Conservation (phyloP, 2,797 vertebrate genomes). For the Pogoniulus pusillus region DNA sequence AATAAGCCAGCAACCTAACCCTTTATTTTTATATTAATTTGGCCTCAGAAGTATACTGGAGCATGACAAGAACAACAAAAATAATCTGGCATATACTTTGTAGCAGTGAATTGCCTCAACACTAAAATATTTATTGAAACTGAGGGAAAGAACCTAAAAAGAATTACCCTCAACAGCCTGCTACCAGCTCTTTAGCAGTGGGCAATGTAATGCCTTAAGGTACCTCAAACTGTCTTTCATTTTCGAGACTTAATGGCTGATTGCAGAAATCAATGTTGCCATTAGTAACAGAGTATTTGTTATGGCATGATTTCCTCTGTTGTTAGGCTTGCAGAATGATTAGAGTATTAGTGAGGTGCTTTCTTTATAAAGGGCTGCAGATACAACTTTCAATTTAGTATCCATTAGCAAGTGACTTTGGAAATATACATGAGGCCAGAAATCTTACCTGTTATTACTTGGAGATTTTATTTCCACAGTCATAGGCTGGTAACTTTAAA, state of each 20-base stretch:
- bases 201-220: conserved; percentile 77
- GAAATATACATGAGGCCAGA: conserved; percentile 68
- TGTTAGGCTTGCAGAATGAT: conserved; percentile 81
- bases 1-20: conserved; percentile 66
- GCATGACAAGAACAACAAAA: conserved; percentile 70
- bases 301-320: conserved; percentile 83
- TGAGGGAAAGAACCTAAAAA: conserved; percentile 33
- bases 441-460: conserved; percentile 73
- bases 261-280: conserved; percentile 86
- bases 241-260: conserved; percentile 84
- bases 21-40: conserved; percentile 74
- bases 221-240: conserved; percentile 82
- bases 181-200: conserved; percentile 74
- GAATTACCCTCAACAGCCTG: conserved; percentile 65
- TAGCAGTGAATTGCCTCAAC: conserved; percentile 49
- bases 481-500: conserved; percentile 54
- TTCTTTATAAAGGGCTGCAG: conserved; percentile 76
- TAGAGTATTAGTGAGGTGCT: conserved; percentile 80
- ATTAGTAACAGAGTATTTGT: conserved; percentile 86
- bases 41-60: conserved; percentile 62
- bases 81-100: conserved; percentile 63
- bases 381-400: conserved; percentile 77
- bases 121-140: conserved; percentile 59
- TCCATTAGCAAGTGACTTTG: conserved; percentile 75
- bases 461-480: conserved; percentile 67